Conservation (phyloP, 2,888 invertebrate genomes). For the Cybosia mesomella region DNA sequence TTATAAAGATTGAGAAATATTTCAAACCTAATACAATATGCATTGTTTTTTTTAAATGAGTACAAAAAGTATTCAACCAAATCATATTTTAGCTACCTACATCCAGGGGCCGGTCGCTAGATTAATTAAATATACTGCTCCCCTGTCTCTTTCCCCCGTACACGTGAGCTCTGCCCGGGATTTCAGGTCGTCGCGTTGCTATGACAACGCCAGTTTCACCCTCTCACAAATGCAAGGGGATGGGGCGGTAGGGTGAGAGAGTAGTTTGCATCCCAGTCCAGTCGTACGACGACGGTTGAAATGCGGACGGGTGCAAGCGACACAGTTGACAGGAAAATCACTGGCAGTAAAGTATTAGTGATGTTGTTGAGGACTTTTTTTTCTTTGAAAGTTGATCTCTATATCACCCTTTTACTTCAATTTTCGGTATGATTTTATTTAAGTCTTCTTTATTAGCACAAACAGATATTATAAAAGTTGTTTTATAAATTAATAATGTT, state of each 20-base stretch:
- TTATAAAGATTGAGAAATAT: background rate
- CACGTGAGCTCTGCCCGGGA: slow-evolving; percentile 11
- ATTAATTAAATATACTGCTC: background rate
- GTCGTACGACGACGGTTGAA: background rate
- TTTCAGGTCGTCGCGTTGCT: slow-evolving; percentile 1
- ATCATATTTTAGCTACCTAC: background rate
- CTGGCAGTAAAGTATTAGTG: background rate
- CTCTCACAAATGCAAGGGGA: background rate
- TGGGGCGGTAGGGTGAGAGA: background rate
- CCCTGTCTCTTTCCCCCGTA: background rate
- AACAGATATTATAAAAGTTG: background rate
- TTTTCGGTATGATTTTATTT: slow-evolving; percentile 4
- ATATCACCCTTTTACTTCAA: background rate
- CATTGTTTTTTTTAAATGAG: background rate
- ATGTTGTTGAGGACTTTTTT: background rate
- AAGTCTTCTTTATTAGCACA: background rate
- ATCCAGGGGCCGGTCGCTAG: background rate
- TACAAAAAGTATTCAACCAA: background rate
- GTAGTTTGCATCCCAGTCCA: background rate
- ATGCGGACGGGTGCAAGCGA: background rate
- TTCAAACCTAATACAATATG: background rate
- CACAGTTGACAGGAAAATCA: background rate
- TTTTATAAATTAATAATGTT: background rate
- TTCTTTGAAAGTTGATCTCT: background rate
- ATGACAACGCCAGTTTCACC: background rate